Conservation (phyloP, 64 coral and sea anemone species). For the Pocillopora verrucosa region DNA sequence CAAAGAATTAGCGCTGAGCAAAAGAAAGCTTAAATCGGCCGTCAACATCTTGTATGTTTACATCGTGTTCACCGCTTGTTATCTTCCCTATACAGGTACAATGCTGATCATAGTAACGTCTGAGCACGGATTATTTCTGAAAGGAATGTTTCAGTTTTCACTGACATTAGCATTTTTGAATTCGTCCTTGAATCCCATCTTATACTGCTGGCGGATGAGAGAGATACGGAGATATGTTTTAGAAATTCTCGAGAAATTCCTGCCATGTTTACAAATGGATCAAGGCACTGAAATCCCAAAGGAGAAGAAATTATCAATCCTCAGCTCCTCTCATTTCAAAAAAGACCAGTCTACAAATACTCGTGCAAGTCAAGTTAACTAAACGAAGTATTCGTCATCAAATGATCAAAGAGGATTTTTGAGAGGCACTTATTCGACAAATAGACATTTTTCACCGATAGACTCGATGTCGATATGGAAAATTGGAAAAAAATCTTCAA, state of each 20-base stretch:
- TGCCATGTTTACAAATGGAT: not conserved
- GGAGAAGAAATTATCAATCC: not conserved
- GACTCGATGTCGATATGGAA: no score
- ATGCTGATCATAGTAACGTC: not conserved
- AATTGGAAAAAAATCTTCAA: no score
- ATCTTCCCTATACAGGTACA: not conserved
- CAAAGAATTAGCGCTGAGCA: not conserved
- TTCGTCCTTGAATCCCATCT: constrained; percentile 15
- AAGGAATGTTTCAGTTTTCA: not conserved
- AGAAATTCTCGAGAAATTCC: not conserved
- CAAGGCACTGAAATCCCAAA: not conserved
- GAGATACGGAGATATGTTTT: constrained; percentile 18
- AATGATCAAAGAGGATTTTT: no score
- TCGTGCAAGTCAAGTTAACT: no score
- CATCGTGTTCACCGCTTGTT: not conserved
- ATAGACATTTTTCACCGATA: no score
- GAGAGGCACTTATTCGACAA: no score
- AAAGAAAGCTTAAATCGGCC: constrained; percentile 4
- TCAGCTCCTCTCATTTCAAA: not conserved
- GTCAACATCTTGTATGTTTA: not conserved
- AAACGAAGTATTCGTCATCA: no score
- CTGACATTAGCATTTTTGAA: constrained; percentile 7
- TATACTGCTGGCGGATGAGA: constrained; percentile 36
- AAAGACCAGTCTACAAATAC: not conserved
- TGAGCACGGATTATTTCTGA: not conserved